Base-by-base conservation (phyloP, 2,797 vertebrate genomes). In the Anisognathus igniventris region DNA sequence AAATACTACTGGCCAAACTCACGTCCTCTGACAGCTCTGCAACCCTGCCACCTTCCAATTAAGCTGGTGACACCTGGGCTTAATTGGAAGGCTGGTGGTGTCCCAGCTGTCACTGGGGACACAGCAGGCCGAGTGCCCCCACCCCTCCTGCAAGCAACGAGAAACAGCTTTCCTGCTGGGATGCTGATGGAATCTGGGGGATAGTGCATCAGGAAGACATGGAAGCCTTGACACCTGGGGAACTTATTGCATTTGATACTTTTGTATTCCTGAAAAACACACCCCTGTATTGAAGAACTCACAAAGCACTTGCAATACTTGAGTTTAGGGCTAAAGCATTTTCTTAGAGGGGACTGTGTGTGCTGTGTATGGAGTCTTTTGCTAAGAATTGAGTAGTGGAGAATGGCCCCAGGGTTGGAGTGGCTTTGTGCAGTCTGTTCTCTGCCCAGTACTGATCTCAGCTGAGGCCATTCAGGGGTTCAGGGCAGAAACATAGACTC, bases 361-460 rank as follows among this genome's bases (percentile, higher is more conserved):
- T n/a, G 24, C 71, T 20, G 6, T 28, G 31, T 18, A 4, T 6
- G 2, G 10, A 12, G 25, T 65, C 20, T n/a, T 71, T 71, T 0
- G 0, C 31, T 7, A 22, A 5, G 1, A 3, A 30, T 10, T 2
- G 0, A 1, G 6, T 6, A 22, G 60, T 6, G 25, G 50, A 40
- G 47, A 35, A 23, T 1, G 16, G 47, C 51, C 11, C 31, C 0
- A 0, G 30, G 50, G 37, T 3, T 6, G 6, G 22, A 18, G n/a
- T 2, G 1, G 48, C 42, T 31, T 50, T 25, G 23, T 33, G 30
- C 19, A 9, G 2, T 15, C 31, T 22, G 18, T 42, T 48, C 51
- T 58, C 33, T 80, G 48, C 21, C 6, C 11, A 7, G 3, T 2
- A 9, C 45, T 23, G 7, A 9, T 47, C 18, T n/a, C 27, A 11